Percentiles rank a stretch among this genome's conserved stretches.
These are phyloP conservation scores for Hystrix cristata DNA, from an alignment of 2,113 vertebrate genomes.

Conservation along the genomic window DNA sequence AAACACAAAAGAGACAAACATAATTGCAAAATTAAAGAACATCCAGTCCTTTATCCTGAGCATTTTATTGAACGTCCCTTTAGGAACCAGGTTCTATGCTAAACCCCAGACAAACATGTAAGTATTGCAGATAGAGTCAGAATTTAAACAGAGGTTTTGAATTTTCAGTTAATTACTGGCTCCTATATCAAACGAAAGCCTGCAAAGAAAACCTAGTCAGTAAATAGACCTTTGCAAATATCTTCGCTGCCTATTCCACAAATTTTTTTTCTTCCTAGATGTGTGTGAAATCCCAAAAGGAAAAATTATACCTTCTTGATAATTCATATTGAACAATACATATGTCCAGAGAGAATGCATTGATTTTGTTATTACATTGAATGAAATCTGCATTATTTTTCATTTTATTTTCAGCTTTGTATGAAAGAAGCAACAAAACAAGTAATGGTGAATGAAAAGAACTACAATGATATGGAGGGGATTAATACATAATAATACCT, in stretches of 20 bases:
- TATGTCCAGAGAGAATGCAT: not conserved
- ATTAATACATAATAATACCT: not conserved
- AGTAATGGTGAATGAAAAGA: not conserved
- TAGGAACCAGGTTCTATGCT: not conserved
- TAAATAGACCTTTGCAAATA: not conserved
- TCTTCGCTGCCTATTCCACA: not conserved
- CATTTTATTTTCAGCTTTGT: not conserved
- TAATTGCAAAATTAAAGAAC: conserved; percentile 1
- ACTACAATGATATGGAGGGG: not conserved
- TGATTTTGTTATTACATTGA: conserved; percentile 18
- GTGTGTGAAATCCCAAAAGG: conserved; percentile 25
- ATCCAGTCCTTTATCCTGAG: conserved; percentile 19
- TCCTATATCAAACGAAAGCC: not conserved
- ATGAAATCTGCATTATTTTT: not conserved
- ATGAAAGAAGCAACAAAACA: not conserved
- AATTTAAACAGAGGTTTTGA: conserved; percentile 29
- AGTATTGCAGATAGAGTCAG: not conserved
- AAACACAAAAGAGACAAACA: conserved; percentile 21
- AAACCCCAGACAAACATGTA: not conserved
- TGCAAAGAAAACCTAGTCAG: not conserved
- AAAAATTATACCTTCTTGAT: not conserved
- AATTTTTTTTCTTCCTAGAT: conserved; percentile 6
- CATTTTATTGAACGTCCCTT: not conserved
- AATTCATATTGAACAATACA: not conserved
- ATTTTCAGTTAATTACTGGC: conserved; percentile 2